Base-by-base conservation (phyloP, 2,888 invertebrate species). In the Drosophila sordidula region DNA sequence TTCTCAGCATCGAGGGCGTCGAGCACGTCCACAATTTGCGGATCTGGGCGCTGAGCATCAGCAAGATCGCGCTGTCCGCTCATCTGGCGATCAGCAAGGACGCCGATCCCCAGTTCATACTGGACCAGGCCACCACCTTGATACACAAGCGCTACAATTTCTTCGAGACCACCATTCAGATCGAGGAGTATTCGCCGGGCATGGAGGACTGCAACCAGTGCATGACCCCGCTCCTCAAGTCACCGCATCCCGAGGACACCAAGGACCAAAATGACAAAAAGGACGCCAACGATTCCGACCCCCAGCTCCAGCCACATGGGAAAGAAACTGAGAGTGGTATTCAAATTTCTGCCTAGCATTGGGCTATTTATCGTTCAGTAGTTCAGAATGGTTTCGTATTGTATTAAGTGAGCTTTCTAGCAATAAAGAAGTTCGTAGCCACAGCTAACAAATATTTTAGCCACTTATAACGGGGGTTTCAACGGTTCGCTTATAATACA, bases 91-190 rank as follows among this genome's bases (percentile, higher is more conserved):
- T 89, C 5, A 4, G 32, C 0, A 42, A 58, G 22, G 49, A 77
- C 16, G 70, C 75, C 0, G 89, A 89, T 89, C 69, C 85, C 0
- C 89, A 85, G 12, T 0, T 54, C 1, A 88, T 86, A 4, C 56
- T 86, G 29, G 78, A 75, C 4, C 45, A 71, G 66, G 88, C 85
- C 6, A 83, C 73, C 11, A 47, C 6, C 0, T 12, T 78, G 25
- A 80, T 86, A 11, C 85, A 86, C 64, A 67, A 56, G 4, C 73
- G 46, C 0, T 86, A 86, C 47, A 47, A 57, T 8, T 75, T 86
- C 46, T 89, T 75, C 12, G 85, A 86, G 66, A 89, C 89, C 0
- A 86, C 85, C 34, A 83, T 86, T 26, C 85, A 86, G 46, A 80
- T 86, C 32, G 85, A 86, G 49, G 86, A 75, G n/a, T 85, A 77